phyloP scores from a whole-genome alignment of 2,113 vertebrate species.

The Calypte anna region DNA sequence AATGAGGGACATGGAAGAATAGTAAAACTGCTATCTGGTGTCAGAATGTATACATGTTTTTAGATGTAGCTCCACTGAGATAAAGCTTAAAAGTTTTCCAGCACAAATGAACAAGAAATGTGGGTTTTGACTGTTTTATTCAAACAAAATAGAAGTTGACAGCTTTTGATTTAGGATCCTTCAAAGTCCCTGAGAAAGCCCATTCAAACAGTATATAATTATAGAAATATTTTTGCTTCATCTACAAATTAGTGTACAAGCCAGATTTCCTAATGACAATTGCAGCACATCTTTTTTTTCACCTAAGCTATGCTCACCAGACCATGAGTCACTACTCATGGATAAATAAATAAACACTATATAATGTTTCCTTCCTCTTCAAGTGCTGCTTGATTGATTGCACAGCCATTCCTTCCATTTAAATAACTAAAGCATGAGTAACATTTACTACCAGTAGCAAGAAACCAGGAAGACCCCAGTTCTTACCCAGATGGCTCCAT shows the following conservation, averaged over 20 bases:
- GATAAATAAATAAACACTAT: neutral
- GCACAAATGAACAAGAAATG: neutral
- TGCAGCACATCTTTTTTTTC: neutral
- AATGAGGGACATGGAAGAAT: neutral
- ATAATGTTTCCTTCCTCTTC: neutral
- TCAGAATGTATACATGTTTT: neutral
- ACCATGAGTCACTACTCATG: rapidly evolving
- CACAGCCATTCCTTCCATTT: neutral
- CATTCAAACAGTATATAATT: neutral
- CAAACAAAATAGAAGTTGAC: neutral
- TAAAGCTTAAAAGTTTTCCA: neutral
- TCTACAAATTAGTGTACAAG: neutral
- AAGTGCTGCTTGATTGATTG: neutral
- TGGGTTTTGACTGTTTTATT: neutral
- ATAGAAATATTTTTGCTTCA: neutral
- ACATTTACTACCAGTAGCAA: neutral
- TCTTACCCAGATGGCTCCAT: neutral
- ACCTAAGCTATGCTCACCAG: neutral
- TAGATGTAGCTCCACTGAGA: neutral
- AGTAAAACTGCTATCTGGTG: neutral
- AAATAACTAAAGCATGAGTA: neutral
- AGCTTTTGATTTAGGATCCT: neutral
- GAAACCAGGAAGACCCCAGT: neutral
- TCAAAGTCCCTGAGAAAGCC: neutral
- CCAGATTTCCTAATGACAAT: neutral